Base-by-base conservation (phyloP, 2,113 vertebrate genomes). In the Ceyx cyanopectus region DNA sequence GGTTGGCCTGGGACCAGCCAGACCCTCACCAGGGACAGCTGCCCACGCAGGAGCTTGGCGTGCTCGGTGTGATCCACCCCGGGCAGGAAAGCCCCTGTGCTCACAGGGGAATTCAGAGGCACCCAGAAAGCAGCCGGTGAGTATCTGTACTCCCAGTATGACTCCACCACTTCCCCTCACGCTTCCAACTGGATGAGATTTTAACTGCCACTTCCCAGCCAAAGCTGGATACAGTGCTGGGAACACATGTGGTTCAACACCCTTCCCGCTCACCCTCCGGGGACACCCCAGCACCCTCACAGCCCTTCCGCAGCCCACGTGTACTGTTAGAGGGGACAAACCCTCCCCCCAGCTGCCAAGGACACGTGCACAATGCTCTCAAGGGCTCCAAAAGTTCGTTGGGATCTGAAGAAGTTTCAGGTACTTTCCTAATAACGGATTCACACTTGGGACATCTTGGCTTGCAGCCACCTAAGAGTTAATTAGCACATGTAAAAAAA, bases 361-460 rank as follows among this genome's bases (percentile, higher is more conserved):
- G 54, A 37, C 11, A 3, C 0, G 0, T 2, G 26, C 32, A 40
- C 0, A 0, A 26, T 19, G 57, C 23, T 74, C 61, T 37, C 10
- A 1, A 29, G 20, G 54, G 54, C 56, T 80, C 51, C 32, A 20
- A 43, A 79, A 77, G 53, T 37, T 84, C 22, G 0, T 18, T 5
- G 12, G 62, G 65, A 84, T 72, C 74, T 8, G 58, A 29, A 73
- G 78, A 60, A 92, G 56, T 83, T 80, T 45, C 66, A 66, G 92
- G 90, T 80, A 79, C 85, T 89, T 95, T 95, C 94, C 90, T 60
- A 69, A 23, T 32, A 87, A 85, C 12, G 1, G 70, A 76, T 57
- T 72, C 27, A 10, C 37, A 43, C 50, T 69, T 4, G 12, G 12
- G 85, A 41, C 72, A 76, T 17, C 57, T 60, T 85, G 83, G 75